These are phyloP conservation scores for Spea multiplicata DNA, from an alignment of 2,113 vertebrate genomes.

Conservation along the genomic window DNA sequence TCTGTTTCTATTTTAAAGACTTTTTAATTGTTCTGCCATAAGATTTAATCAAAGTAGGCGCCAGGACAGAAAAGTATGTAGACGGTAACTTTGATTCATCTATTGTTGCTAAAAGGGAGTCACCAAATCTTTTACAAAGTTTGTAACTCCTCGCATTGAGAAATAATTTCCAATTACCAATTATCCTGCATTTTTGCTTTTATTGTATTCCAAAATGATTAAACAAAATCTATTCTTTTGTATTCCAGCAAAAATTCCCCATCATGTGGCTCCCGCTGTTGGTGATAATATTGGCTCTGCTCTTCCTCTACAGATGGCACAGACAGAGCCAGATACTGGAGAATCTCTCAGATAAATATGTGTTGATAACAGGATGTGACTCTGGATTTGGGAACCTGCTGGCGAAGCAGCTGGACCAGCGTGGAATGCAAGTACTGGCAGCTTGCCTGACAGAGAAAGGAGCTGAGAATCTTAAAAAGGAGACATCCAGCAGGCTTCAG, in stretches of 20 bases:
- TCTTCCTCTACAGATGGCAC: constrained; percentile 57
- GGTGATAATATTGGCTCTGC: constrained; percentile 41
- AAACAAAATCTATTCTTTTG: too few species aligned
- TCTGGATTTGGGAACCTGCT: constrained; percentile 64
- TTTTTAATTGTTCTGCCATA: too few species aligned
- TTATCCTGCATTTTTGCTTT: too few species aligned
- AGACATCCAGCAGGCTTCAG: constrained; percentile 57
- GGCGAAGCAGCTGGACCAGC: constrained; percentile 72
- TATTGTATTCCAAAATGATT: too few species aligned
- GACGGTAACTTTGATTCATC: too few species aligned
- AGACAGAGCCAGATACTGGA: constrained; percentile 56
- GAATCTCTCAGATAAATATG: constrained; percentile 64
- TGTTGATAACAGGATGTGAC: constrained; percentile 78
- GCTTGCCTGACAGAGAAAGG: constrained; percentile 73
- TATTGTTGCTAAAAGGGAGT: too few species aligned
- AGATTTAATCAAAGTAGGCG: too few species aligned
- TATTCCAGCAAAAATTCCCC: neutral
- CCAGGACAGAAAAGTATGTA: too few species aligned
- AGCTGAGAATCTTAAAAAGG: constrained; percentile 61
- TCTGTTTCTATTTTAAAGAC: too few species aligned
- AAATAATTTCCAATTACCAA: too few species aligned
- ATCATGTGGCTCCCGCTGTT: constrained; percentile 34
- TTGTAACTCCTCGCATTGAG: too few species aligned
- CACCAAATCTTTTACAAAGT: too few species aligned
- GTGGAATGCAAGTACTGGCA: constrained; percentile 74